phyloP scores from a whole-genome alignment of 2,797 vertebrate genomes.

The Parauchenoglanis ngamensis region DNA sequence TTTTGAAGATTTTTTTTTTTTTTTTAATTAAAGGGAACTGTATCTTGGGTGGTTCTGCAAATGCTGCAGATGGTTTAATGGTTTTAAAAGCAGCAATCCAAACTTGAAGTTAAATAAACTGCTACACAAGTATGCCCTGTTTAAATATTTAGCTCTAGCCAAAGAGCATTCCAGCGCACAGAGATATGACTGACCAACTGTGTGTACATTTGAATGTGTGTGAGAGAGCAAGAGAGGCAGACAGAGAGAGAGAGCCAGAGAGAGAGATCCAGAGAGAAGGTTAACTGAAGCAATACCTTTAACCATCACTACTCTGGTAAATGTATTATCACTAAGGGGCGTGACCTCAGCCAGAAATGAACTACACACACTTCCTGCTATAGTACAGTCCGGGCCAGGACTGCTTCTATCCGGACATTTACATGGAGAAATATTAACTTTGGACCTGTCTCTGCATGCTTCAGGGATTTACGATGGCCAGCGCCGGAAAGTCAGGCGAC shows the following conservation, averaged over 20 bases:
- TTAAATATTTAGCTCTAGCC: constrained; percentile 74
- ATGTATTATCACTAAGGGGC: constrained; percentile 50
- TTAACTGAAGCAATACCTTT: constrained; percentile 36
- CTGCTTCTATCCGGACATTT: constrained; percentile 54
- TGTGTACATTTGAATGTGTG: neutral
- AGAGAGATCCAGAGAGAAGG: neutral
- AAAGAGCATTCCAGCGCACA: constrained; percentile 59
- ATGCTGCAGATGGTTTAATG: constrained; percentile 54
- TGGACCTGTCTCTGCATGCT: constrained; percentile 46
- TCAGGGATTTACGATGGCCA: constrained; percentile 50
- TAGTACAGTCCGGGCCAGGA: constrained; percentile 41
- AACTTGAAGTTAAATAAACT: constrained; percentile 71
- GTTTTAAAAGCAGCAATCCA: constrained; percentile 60
- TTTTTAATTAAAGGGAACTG: constrained; percentile 6
- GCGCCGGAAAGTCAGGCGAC: constrained; percentile 47
- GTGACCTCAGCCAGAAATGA: constrained; percentile 47
- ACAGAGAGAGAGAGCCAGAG: neutral
- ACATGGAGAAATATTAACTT: constrained; percentile 51
- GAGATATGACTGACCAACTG: constrained; percentile 42
- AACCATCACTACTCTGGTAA: constrained; percentile 50
- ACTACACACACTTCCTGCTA: constrained; percentile 51
- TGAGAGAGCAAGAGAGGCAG: neutral
- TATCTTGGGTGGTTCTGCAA: constrained; percentile 36
- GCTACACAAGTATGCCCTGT: constrained; percentile 63
- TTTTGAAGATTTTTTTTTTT: neutral